Base-by-base conservation (phyloP, 2,888 invertebrate species). In the Muscina levida region DNA sequence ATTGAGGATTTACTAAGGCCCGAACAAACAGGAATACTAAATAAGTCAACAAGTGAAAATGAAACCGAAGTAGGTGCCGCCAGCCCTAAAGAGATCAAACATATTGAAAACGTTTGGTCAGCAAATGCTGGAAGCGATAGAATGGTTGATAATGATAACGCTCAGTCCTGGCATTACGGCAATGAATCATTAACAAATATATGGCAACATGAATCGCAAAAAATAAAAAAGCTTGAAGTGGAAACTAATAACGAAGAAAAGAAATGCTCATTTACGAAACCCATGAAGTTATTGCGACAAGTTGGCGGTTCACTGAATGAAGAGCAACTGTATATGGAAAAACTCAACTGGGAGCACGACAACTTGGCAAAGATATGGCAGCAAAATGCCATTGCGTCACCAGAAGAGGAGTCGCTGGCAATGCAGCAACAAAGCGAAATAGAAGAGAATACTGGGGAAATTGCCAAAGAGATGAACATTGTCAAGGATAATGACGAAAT, bases 241-340 rank as follows among this genome's bases (percentile, higher is more conserved):
- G 31, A 31, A 31, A 31, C 3, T 8, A 66, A 44, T 24, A 44
- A 19, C 53, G 85, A 86, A 42, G 95, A 91, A 0, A 96, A 96
- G 0, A 96, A 66, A 26, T 48, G 31, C 22, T 65, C 46, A 17
- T 39, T 42, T 15, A 79, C 85, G 26, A 85, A 85, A 68, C 86
- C 87, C 13, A 83, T 85, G 56, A 84, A 86, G 70, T 73, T 85
- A 48, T 81, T 85, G 62, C 83, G 84, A 17, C 84, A 85, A 44
- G 82, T 85, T 13, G 68, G 53, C 2, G 57, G 42, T n/a, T 77
- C 75, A 24, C 59, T 72, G n/a, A 48, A 8, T 15, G 56, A 72
- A 22, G 68, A 72, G 17, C 15, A 66, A 1, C 26, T 66, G 37
- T 84, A 84, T 71, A 77, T 83, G 15, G 82, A 85, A 13, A 83